A percentile compares a stretch with the other conserved stretches of the same genome.
Evolutionary conservation across 2,113 vertebrate species (phyloP).

Genomic region (Dinomys branickii): DNA sequence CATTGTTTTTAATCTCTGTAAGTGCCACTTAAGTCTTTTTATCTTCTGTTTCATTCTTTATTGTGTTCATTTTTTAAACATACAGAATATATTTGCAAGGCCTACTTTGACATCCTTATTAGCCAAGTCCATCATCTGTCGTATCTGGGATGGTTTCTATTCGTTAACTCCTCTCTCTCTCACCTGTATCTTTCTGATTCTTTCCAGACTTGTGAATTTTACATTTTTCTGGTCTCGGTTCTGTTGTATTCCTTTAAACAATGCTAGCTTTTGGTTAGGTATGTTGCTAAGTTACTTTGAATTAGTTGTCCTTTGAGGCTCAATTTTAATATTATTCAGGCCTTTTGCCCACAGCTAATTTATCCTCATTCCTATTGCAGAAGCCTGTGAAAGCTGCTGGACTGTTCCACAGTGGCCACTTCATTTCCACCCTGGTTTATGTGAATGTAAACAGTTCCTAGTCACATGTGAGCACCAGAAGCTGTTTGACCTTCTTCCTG

Average conservation of each 20-base stretch:
- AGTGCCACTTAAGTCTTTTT: not conserved
- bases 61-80: not conserved
- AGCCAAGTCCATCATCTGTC: conserved; percentile 16
- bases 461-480: not conserved
- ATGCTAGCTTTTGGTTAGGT: not conserved
- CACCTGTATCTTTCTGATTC: conserved; percentile 4
- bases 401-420: not conserved
- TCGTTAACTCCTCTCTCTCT: not conserved
- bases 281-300: not conserved
- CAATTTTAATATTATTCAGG: not conserved
- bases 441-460: not conserved
- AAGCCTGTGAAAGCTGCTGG: not conserved
- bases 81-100: not conserved
- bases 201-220: conserved; percentile 8
- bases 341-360: not conserved
- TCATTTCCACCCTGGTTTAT: not conserved
- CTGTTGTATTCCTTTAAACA: conserved; percentile 41
- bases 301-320: not conserved
- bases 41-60: conserved; percentile 1
- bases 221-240: not conserved
- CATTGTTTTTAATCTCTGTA: not conserved
- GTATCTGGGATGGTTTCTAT: conserved; percentile 23
- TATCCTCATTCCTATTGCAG: not conserved
- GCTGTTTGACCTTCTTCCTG: not conserved
- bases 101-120: not conserved